A percentile compares a stretch with the other conserved stretches of the same genome.
phyloP scores from a whole-genome alignment of 2,113 vertebrate genomes.

The Petrocephalus microphthalmus region DNA sequence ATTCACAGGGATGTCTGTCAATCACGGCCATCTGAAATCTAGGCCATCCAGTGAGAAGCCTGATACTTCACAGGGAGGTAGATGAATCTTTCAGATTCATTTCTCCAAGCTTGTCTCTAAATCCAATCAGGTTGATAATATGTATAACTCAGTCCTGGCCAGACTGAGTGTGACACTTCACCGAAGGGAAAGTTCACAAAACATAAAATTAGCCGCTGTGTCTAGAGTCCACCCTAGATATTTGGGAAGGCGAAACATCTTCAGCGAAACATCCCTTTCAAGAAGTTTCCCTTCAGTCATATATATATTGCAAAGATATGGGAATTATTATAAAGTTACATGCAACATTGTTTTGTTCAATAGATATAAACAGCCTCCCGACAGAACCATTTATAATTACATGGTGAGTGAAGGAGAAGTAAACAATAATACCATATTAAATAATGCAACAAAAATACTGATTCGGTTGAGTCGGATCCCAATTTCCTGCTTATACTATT shows the following conservation, averaged over 20 bases:
- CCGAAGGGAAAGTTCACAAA: not conserved
- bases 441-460: not conserved
- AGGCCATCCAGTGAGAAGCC: not conserved
- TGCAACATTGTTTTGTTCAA: not conserved
- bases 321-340: not conserved
- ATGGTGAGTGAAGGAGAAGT: not conserved
- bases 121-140: not conserved
- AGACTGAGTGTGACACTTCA: not conserved
- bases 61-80: not conserved
- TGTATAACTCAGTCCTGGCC: not conserved
- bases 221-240: not conserved
- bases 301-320: not conserved
- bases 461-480: not conserved
- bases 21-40: not conserved
- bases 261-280: no score
- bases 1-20: not conserved
- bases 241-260: not conserved
- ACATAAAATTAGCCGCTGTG: not conserved
- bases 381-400: not conserved
- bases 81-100: not conserved
- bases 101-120: not conserved
- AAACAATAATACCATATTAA: not conserved
- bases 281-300: not conserved
- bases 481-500: not conserved
- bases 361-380: not conserved